Evolutionary conservation across 2,888 invertebrate genomes (phyloP).

Genomic region (Monoplex corrugatus): DNA sequence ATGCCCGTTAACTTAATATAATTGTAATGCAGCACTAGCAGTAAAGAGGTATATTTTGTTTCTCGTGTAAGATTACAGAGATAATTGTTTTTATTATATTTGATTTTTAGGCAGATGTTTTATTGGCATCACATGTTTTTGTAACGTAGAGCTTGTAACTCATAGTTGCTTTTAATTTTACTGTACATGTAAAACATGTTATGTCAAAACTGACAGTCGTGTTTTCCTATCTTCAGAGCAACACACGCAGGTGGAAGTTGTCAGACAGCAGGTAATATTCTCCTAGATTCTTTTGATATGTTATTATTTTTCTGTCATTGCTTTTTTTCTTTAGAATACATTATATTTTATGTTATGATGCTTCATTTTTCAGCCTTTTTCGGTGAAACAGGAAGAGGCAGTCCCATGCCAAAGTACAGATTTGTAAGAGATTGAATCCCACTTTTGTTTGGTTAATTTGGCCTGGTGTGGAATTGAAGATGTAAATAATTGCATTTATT

Average conservation of each 20-base stretch:
- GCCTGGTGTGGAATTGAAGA: too few species aligned
- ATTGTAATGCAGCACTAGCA: too few species aligned
- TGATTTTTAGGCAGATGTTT: too few species aligned
- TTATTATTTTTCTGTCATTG: not conserved
- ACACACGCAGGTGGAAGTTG: not conserved
- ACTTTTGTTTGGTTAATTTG: not conserved
- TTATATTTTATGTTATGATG: not conserved
- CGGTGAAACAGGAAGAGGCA: not conserved
- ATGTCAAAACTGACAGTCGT: not conserved
- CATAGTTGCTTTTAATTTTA: too few species aligned
- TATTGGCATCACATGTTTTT: too few species aligned
- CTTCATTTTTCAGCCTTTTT: constrained; percentile 32
- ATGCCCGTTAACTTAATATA: too few species aligned
- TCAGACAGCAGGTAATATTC: constrained; percentile 7
- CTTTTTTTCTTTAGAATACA: not conserved
- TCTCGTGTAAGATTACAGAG: too few species aligned
- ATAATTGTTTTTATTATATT: too few species aligned
- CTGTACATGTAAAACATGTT: not conserved
- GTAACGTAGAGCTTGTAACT: too few species aligned
- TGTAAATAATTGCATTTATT: too few species aligned
- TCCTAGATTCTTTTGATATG: not conserved
- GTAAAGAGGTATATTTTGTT: too few species aligned
- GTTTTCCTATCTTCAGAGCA: constrained; percentile 27
- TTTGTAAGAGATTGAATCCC: constrained; percentile 15
- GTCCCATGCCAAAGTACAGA: not conserved